These are phyloP conservation scores for Simalia tracyae DNA, from an alignment of 2,797 vertebrate genomes.

Conservation along the genomic window DNA sequence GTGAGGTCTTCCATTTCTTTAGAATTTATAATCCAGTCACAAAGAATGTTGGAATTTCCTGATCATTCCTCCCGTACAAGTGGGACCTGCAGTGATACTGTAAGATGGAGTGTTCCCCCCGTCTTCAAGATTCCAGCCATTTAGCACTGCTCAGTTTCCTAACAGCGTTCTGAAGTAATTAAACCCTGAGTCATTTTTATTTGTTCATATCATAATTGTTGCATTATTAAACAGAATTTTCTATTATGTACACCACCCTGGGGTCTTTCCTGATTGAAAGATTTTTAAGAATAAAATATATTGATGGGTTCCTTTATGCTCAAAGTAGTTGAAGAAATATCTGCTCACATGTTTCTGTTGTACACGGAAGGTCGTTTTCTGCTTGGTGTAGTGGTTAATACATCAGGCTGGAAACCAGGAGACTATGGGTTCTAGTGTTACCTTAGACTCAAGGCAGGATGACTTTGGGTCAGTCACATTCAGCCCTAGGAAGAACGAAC, in stretches of 20 bases:
- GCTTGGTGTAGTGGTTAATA: neutral
- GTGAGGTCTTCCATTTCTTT: neutral
- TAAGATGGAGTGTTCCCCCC: neutral
- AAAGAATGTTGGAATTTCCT: neutral
- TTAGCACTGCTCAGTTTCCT: neutral
- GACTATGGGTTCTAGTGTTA: neutral
- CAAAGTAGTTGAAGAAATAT: neutral
- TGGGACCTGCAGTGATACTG: neutral
- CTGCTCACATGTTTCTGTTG: neutral
- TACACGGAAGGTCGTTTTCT: neutral
- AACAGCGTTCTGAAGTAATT: neutral
- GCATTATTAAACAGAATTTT: neutral
- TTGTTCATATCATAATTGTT: neutral
- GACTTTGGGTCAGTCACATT: neutral
- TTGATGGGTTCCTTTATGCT: neutral
- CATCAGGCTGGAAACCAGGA: neutral
- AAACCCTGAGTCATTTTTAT: neutral
- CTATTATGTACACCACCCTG: neutral
- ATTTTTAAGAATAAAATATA: neutral
- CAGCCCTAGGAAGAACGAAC: neutral
- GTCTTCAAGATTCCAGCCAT: neutral
- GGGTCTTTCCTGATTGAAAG: neutral
- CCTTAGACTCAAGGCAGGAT: neutral
- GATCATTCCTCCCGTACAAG: neutral
- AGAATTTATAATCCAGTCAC: neutral